Base-by-base conservation (phyloP, 2,888 invertebrate genomes). In the Leucozona laternaria region DNA sequence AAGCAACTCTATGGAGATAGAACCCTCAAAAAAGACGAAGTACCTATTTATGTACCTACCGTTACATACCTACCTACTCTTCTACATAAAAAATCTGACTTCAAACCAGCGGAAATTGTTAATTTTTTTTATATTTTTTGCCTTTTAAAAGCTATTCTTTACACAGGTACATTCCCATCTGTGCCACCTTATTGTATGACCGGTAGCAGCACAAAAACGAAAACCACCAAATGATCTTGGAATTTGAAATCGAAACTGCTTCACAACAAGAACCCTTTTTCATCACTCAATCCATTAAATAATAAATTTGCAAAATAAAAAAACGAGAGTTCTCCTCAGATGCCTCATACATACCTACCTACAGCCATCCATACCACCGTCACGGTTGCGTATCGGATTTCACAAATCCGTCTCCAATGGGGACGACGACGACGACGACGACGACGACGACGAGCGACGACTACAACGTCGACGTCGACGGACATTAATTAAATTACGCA, bases 171-270 rank as follows among this genome's bases (percentile, higher is more conserved):
- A 31, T 31, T 7, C 28, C 79, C 83, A 83, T 79, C 83, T 83
- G 79, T 79, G 68, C 68, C 73, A 28, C 68, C 57, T 75, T 48
- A 25, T 28, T 28, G 58, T 60, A 53, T 76, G 76, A 71, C 76
- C 84, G 68, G 84, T 85, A 85, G 84, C 80, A 71, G 15, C 15
- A 34, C 25, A 75, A 58, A 40, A 72, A 37, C 45, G 25, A 68
- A 77, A 86, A 86, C 85, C 81, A 85, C 81, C 85, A 82, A 86
- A 78, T 68, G 85, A 86, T 86, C 85, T 82, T 86, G 85, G 82
- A 78, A 82, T 73, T 73, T 68, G 85, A 82, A 86, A 86, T 73
- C 81, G 85, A 72, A 73, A 81, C 85, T 77, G 43, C 72, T 57
- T 68, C 60, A 58, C 70, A 45, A 60, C 50, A 68, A 55, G 20